These are phyloP conservation scores for Anarhynchus alexandrinus DNA, from an alignment of 2,113 vertebrate species.

Conservation along the genomic window DNA sequence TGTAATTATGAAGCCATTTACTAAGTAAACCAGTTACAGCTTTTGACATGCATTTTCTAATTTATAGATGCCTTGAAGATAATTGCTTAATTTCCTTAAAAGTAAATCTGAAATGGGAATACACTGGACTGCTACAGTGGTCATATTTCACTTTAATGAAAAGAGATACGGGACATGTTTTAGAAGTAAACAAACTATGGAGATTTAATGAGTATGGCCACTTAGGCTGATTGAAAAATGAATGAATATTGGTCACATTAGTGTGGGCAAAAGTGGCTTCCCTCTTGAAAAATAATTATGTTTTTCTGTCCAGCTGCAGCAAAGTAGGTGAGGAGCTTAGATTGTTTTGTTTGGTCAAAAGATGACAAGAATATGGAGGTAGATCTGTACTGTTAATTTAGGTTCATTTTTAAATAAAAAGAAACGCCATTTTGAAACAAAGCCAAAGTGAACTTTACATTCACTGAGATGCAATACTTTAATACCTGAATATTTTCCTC, in stretches of 20 bases:
- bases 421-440: not conserved
- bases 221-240: conserved; percentile 52
- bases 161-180: not conserved
- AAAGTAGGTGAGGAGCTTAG: not conserved
- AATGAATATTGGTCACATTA: conserved; percentile 1
- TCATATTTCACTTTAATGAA: not conserved
- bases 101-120: not conserved
- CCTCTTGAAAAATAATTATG: conserved; percentile 32
- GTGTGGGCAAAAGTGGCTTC: conserved; percentile 20
- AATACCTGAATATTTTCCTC: not conserved
- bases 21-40: not conserved
- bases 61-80: conserved; percentile 11
- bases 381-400: not conserved
- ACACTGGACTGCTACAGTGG: not conserved
- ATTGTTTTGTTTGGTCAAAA: not conserved
- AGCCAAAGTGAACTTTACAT: not conserved
- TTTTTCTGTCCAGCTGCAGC: not conserved
- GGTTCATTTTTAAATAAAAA: not conserved
- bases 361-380: not conserved
- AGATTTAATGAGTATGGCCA: conserved; percentile 18
- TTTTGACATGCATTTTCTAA: not conserved
- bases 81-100: conserved; percentile 27
- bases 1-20: conserved; percentile 36
- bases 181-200: conserved; percentile 14
- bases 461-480: not conserved